phyloP scores from a whole-genome alignment of 2,888 invertebrate genomes.

The Lithophane ornitopus region DNA sequence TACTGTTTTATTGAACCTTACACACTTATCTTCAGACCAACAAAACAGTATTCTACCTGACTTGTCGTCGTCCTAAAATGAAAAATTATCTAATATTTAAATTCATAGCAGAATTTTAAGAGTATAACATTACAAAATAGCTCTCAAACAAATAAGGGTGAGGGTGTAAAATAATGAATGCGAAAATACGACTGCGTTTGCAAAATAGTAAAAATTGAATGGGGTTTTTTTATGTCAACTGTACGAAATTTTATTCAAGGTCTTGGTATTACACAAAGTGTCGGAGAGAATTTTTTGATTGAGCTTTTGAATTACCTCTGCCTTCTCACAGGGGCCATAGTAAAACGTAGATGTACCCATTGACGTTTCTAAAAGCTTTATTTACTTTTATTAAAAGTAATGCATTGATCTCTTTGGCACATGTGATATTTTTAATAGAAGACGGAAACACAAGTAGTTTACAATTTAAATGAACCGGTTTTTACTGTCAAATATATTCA shows the following conservation, averaged over 20 bases:
- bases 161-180: constrained; percentile 58
- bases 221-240: constrained; percentile 38
- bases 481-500: neutral
- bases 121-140: constrained; percentile 58
- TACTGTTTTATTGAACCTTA: neutral
- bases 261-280: constrained; percentile 33
- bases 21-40: neutral
- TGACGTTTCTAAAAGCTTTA: neutral
- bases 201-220: constrained; percentile 52
- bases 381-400: neutral
- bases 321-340: neutral
- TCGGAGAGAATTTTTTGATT: constrained; percentile 30
- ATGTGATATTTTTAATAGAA: neutral
- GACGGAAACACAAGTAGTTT: neutral
- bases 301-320: neutral
- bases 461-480: neutral
- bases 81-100: constrained; percentile 10
- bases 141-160: constrained; percentile 55
- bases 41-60: neutral
- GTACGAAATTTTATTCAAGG: constrained; percentile 52
- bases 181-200: constrained; percentile 48
- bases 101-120: constrained; percentile 46
- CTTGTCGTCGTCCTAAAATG: neutral
- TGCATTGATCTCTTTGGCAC: neutral
- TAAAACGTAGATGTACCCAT: neutral